Percentiles rank a stretch among this genome's conserved stretches.
These are phyloP conservation scores for Telmatherina bonti DNA, from an alignment of 2,797 vertebrate species.

Conservation along the genomic window DNA sequence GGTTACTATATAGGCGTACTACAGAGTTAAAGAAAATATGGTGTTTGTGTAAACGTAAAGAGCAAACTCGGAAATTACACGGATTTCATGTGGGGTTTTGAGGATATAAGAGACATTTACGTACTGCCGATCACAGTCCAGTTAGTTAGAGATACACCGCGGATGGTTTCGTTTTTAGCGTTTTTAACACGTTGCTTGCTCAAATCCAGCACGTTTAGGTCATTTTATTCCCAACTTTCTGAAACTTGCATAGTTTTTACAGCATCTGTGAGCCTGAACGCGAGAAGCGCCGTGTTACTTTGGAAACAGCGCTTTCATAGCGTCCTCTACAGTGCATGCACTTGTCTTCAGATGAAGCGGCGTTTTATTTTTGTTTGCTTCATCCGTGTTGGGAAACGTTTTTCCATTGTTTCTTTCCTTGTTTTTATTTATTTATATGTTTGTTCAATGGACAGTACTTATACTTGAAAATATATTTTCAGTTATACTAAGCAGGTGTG, in stretches of 20 bases:
- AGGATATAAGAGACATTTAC: neutral
- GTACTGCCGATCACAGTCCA: neutral
- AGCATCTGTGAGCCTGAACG: conserved; percentile 38
- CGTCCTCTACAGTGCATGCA: conserved; percentile 13
- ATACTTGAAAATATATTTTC: neutral
- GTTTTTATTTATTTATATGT: neutral
- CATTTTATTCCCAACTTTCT: conserved; percentile 7
- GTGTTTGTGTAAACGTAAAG: neutral
- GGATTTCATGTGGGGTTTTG: neutral
- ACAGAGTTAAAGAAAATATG: neutral
- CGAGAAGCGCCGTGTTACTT: conserved; percentile 34
- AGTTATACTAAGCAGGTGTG: neutral
- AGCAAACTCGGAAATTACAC: neutral
- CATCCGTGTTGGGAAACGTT: neutral
- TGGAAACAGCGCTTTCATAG: conserved; percentile 45
- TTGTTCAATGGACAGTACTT: neutral
- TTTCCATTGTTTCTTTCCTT: neutral
- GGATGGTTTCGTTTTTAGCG: conserved; percentile 7
- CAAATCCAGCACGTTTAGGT: neutral
- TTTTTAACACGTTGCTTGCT: neutral
- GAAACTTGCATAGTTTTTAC: neutral
- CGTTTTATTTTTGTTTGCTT: neutral
- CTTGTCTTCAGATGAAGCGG: neutral
- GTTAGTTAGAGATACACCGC: neutral
- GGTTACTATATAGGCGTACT: neutral